phyloP scores from a whole-genome alignment of 2,888 invertebrate genomes.

The Papilio demoleus region DNA sequence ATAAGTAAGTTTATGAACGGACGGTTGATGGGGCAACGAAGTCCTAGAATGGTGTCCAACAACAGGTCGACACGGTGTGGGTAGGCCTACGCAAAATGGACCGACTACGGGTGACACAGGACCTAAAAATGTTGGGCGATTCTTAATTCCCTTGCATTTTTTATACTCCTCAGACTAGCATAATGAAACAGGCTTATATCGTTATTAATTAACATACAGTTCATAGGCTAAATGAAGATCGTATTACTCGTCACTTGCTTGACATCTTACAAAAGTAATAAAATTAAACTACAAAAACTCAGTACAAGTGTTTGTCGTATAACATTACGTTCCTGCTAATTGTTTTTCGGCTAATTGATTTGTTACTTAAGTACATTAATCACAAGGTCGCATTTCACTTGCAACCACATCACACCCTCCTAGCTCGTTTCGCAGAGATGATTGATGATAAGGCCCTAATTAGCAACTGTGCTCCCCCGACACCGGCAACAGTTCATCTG shows the following conservation, averaged over 20 bases:
- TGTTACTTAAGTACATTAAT: constrained; percentile 37
- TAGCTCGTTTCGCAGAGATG: constrained; percentile 52
- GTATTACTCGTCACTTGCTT: constrained; percentile 2
- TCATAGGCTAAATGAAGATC: constrained; percentile 10
- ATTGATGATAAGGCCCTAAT: constrained; percentile 75
- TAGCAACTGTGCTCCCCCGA: constrained; percentile 64
- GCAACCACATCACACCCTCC: constrained; percentile 42
- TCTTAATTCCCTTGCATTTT: too few species aligned
- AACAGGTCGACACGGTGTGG: too few species aligned
- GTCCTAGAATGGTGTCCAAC: too few species aligned
- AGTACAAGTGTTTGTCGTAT: constrained; percentile 29
- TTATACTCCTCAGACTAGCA: neutral
- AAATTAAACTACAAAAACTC: neutral
- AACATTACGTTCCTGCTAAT: constrained; percentile 32
- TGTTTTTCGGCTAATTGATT: constrained; percentile 37
- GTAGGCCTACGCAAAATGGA: too few species aligned
- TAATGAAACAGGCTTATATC: neutral
- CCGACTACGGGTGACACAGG: too few species aligned
- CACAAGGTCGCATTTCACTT: constrained; percentile 41
- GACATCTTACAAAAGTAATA: constrained; percentile 3
- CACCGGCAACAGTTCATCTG: constrained; percentile 48
- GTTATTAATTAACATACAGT: constrained; percentile 1
- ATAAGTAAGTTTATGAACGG: too few species aligned
- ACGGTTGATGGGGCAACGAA: too few species aligned
- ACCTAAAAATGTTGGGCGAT: too few species aligned